These are phyloP conservation scores for Arbacia lixula DNA, from an alignment of 53 echinoderm and acorn worm genomes.

Conservation along the genomic window DNA sequence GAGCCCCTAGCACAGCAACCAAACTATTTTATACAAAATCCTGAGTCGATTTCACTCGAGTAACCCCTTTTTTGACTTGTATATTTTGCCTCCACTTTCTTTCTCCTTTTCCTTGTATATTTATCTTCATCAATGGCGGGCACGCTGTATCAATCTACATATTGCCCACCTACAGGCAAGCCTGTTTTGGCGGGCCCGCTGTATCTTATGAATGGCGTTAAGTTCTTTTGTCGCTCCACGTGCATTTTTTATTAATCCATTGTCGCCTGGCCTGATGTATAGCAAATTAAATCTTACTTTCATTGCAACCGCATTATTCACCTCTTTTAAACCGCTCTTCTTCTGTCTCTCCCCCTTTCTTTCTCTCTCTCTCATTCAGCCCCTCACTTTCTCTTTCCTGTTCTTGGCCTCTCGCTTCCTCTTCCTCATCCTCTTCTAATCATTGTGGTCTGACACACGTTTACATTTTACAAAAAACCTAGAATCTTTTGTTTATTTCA, in stretches of 20 bases:
- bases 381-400: neutral
- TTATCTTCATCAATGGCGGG: conserved; percentile 38
- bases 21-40: conserved; percentile 41
- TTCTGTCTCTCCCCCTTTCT: neutral
- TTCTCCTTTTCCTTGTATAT: conserved; percentile 37
- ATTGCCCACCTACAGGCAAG: conserved; percentile 32
- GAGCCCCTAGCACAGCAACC: neutral
- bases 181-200: conserved; percentile 38
- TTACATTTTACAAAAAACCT: no score
- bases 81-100: conserved; percentile 42
- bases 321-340: conserved; percentile 10
- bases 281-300: conserved; percentile 64
- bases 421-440: neutral
- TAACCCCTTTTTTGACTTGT: conserved; percentile 58
- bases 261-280: conserved; percentile 52
- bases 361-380: neutral
- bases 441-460: no score
- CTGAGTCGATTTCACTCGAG: conserved; percentile 36
- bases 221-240: conserved; percentile 51
- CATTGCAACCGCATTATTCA: conserved; percentile 45
- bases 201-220: conserved; percentile 61
- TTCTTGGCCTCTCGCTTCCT: no score
- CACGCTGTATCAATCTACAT: conserved; percentile 57
- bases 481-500: neutral
- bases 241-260: conserved; percentile 53